Base-by-base conservation (phyloP, 1,140 invertebrate species). In the Brachionus paranguensis region DNA sequence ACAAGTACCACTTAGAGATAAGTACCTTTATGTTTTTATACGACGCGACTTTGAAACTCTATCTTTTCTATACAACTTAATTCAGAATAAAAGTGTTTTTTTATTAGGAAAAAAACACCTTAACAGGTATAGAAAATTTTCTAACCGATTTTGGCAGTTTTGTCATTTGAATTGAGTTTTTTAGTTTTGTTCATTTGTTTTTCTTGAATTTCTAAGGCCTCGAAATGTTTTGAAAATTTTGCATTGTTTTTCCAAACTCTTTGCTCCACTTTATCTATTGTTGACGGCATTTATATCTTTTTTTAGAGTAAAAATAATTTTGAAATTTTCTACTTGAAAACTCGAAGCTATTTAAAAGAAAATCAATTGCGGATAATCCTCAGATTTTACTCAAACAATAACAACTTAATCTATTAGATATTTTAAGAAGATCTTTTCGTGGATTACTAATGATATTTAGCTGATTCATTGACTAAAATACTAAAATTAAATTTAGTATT, bases 1-100 rank as follows among this genome's bases (percentile, higher is more conserved):
- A 53, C 24, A 37, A 76, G 72, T 76, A 33, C 72, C 72, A 76
- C 72, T 76, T 76, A 27, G 72, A 76, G 43, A 50, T 76, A 76
- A 76, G 72, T 76, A 50, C 20, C 27, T 27, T 76, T 50, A 37
- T 50, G 24, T 27, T 50, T 76, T 50, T 50, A 43, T 24, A 45
- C 45, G 72, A 76, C 72, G 72, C 41, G 72, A 76, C 72, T 76
- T 72, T 60, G 53, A 60, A 60, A 60, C 53, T 72, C 33, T 72
- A 72, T 72, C 68, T 43, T 20, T 72, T 72, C 41, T 33, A 33
- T 41, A n/a, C 65, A 33, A 72, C 68, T 43, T 43, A 43, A 43
- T 17, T 43, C 53, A 72, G n/a, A 72, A 72, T 29, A 72, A 72
- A 72, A 72, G 37, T 41, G 37, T 72, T 43, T 72, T 72, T 72